These are phyloP conservation scores for Papilio aristodemus DNA, from an alignment of 1,140 invertebrate species.

Conservation along the genomic window DNA sequence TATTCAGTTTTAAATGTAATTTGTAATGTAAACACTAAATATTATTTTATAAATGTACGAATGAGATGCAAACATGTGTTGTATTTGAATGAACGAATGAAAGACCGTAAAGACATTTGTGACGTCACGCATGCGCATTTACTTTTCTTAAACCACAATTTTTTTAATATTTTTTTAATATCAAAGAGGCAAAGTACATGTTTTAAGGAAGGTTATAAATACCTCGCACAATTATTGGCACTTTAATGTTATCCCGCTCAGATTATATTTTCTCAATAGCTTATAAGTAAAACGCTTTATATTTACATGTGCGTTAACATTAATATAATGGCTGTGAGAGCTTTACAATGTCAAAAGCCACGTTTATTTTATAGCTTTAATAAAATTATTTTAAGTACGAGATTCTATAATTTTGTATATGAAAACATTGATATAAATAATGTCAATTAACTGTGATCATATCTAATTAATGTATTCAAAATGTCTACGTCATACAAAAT, in stretches of 20 bases:
- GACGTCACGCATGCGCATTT: background rate
- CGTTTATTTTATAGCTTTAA: background rate
- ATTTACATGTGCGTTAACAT: constrained; percentile 31
- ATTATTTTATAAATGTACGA: background rate
- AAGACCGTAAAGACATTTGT: background rate
- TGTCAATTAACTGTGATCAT: background rate
- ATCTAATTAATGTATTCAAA: background rate
- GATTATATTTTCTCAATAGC: constrained; percentile 1
- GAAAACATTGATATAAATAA: background rate
- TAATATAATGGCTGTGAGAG: constrained; percentile 28
- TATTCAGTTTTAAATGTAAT: no score
- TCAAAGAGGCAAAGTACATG: constrained; percentile 7
- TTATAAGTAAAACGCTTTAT: constrained; percentile 13
- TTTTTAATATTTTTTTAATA: background rate
- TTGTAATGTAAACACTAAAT: no score
- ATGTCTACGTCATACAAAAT: background rate
- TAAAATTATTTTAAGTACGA: constrained; percentile 14
- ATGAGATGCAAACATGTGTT: background rate
- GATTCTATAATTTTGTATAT: constrained; percentile 5
- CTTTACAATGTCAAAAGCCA: constrained; percentile 20
- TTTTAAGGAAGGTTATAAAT: background rate
- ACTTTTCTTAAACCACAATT: no score
- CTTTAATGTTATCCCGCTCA: constrained; percentile 1
- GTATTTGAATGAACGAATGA: background rate
- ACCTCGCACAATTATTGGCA: constrained; percentile 17